A percentile compares a stretch with the other conserved stretches of the same genome.
Evolutionary conservation across 2,888 invertebrate genomes (phyloP).

Genomic region (Torymus aiolomorphi): DNA sequence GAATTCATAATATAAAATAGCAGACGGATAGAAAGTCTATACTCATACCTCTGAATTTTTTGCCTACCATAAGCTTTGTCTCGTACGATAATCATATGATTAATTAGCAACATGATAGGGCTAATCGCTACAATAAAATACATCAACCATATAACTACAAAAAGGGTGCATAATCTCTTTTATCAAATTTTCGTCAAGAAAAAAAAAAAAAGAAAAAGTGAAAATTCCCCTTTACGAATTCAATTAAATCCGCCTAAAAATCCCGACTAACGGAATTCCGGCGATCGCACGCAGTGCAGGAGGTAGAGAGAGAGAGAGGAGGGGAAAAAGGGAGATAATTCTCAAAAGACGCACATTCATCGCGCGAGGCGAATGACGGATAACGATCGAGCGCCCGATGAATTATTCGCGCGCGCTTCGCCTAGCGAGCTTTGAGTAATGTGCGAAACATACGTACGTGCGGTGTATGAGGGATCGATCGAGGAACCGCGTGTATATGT

Average conservation of each 20-base stretch:
- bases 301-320: too few relatives aligned
- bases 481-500: not conserved
- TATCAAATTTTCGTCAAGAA: not conserved
- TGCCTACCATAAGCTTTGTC: too few relatives aligned
- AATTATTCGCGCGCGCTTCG: constrained; percentile 37
- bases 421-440: constrained; percentile 44
- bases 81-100: too few relatives aligned
- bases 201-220: not conserved
- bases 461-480: not conserved
- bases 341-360: constrained; percentile 8
- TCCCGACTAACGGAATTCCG: constrained; percentile 18
- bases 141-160: too few relatives aligned
- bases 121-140: too few relatives aligned
- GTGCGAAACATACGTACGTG: constrained; percentile 34
- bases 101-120: too few relatives aligned
- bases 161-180: too few relatives aligned
- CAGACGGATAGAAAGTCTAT: constrained; percentile 15
- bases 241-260: constrained; percentile 32
- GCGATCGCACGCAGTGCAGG: too few relatives aligned
- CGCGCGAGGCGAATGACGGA: constrained; percentile 45
- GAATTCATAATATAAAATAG: not conserved
- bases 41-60: not conserved
- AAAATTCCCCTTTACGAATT: constrained; percentile 21
- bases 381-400: constrained; percentile 46
- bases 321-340: constrained; percentile 3